Evolutionary conservation across 2,113 vertebrate species (phyloP), one percentile per base, ranked within the genome.

Genomic region (Orycteropus afer): DNA sequence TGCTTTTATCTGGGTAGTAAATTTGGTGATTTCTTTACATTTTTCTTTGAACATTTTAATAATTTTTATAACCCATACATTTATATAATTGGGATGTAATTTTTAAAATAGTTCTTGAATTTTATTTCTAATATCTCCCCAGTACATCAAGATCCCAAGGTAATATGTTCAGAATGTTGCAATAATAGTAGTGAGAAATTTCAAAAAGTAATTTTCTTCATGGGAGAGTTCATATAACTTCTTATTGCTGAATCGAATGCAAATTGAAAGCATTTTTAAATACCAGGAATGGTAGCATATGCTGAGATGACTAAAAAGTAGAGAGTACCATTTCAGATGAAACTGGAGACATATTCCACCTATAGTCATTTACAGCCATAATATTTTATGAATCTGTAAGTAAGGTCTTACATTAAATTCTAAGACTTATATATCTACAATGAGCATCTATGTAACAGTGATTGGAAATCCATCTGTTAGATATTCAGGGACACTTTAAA

Each of bases 381-480:
- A 86, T 61, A 76, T 83, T 94, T 96, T 74, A 81, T 87, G 63
- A 77, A 76, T 89, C 45, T 94, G 2, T 59, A 84, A 86, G 2
- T 87, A 77, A 89, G 34, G 85, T 23, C 12, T 88, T 79, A 63
- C 7, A n/a, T 76, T 90, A 89, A 84, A 42, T 86, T 82, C 7
- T 82, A 88, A 87, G 29, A 90, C 55, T 86, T 85, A 79, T 2
- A 74, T 2, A 67, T 89, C 67, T 89, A 93, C 22, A 95, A 83
- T 57, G 63, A 63, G 45, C 67, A 80, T 91, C 79, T 71, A 37
- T 67, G 76, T 63, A 67, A 83, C 17, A 63, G 34, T 86, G 74
- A 74, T 51, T 86, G 51, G 11, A 96, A 95, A 90, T 81, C 37
- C 79, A 96, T 87, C 61, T 85, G 32, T 63, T 78, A 90, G 4